phyloP scores from a whole-genome alignment of 1,140 invertebrate species.

The Drosophila parabipectinata region DNA sequence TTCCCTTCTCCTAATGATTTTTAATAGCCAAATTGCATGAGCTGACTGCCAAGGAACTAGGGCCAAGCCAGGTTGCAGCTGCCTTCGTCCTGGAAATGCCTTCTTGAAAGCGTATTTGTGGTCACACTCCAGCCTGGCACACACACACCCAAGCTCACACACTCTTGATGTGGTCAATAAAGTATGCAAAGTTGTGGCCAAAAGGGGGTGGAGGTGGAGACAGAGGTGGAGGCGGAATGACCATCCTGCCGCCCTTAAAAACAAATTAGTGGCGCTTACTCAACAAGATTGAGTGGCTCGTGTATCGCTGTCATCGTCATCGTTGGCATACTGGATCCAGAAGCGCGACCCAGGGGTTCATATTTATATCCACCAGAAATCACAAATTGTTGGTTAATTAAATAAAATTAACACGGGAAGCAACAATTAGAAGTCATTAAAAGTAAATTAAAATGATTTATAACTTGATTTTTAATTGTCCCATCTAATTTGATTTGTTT shows the following conservation, averaged over 20 bases:
- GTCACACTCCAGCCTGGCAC: constrained; percentile 27
- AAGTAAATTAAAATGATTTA: background rate
- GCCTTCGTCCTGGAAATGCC: constrained; percentile 45
- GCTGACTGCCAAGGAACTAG: constrained; percentile 18
- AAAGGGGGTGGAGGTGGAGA: background rate
- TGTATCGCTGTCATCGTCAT: constrained; percentile 64
- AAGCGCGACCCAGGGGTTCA: background rate
- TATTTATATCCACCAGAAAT: background rate
- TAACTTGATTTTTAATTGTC: background rate
- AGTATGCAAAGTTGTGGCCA: constrained; percentile 61
- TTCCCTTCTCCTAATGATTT: constrained; percentile 75
- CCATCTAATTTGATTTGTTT: background rate
- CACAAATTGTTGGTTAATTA: background rate
- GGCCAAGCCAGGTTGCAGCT: constrained; percentile 36
- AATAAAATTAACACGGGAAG: background rate
- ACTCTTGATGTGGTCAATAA: constrained; percentile 64
- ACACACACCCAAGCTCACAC: constrained; percentile 26
- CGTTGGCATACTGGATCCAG: background rate
- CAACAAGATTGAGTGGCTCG: constrained; percentile 73
- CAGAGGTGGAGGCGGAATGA: background rate
- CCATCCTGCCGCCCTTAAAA: constrained; percentile 54
- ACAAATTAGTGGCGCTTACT: constrained; percentile 79
- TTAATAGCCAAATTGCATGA: constrained; percentile 79
- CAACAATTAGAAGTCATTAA: background rate
- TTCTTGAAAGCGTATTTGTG: constrained; percentile 70